Evolutionary conservation across 2,888 invertebrate genomes (phyloP).

Genomic region (Oxycera nigricornis): DNA sequence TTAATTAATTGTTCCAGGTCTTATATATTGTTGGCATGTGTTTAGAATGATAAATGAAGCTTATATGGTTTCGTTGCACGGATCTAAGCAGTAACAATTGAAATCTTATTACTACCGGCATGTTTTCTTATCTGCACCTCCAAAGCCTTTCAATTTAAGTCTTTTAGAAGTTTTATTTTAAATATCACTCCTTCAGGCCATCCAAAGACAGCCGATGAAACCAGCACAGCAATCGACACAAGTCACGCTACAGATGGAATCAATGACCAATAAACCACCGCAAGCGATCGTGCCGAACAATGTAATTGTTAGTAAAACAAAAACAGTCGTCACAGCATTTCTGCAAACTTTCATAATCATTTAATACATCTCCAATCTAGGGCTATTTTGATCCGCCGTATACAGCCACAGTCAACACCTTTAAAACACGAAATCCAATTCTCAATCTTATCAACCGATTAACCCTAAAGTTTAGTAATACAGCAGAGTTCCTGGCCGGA

Average conservation of each 20-base stretch:
- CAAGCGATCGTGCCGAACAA: background rate
- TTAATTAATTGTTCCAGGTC: too few species aligned
- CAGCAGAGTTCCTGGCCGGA: constrained; percentile 50
- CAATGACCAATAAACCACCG: background rate
- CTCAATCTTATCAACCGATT: constrained; percentile 50
- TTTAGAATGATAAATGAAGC: background rate
- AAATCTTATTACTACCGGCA: background rate
- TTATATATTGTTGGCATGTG: background rate
- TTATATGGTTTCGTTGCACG: background rate
- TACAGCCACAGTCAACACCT: constrained; percentile 3
- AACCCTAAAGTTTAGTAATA: constrained; percentile 50
- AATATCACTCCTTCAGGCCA: background rate
- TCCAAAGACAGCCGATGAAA: background rate
- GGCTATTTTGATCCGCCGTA: constrained; percentile 24
- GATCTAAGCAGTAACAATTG: background rate
- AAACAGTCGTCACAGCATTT: constrained; percentile 29
- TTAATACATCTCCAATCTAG: constrained; percentile 31
- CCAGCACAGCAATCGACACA: background rate
- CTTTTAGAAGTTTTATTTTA: too few species aligned
- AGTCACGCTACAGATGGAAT: background rate
- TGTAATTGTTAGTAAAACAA: constrained; percentile 33
- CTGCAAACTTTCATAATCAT: constrained; percentile 12
- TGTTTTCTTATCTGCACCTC: background rate
- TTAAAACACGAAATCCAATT: constrained; percentile 50
- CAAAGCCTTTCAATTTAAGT: too few species aligned